These are phyloP conservation scores for Anthophora plumipes DNA, from an alignment of 2,888 invertebrate species.

Conservation along the genomic window DNA sequence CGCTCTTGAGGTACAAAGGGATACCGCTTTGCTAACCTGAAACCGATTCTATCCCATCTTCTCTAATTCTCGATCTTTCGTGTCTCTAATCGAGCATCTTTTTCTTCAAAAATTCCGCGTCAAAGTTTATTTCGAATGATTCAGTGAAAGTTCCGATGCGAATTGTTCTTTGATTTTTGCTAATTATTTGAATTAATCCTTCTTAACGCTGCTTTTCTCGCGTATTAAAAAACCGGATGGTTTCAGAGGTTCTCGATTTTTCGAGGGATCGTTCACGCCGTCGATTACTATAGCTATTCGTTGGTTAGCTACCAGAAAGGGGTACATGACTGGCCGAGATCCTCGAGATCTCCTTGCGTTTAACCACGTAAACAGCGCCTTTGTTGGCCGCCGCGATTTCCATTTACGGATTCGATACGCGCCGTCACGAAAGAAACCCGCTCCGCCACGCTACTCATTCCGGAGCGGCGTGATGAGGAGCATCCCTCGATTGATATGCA, in stretches of 20 bases:
- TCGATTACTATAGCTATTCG: slow-evolving; percentile 28
- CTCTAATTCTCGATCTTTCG: not conserved
- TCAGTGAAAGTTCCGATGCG: too few species aligned
- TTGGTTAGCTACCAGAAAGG: not conserved
- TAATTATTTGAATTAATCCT: too few species aligned
- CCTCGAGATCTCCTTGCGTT: slow-evolving; percentile 75
- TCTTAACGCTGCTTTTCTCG: not conserved
- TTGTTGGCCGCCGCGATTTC: slow-evolving; percentile 81
- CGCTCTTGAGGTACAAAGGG: slow-evolving; percentile 56
- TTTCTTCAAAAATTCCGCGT: too few species aligned
- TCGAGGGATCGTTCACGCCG: slow-evolving; percentile 37
- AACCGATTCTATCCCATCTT: slow-evolving; percentile 40
- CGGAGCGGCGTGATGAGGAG: slow-evolving; percentile 48
- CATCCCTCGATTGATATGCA: slow-evolving; percentile 57
- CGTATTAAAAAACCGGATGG: slow-evolving; percentile 11
- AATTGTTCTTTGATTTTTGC: too few species aligned
- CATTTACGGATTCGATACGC: slow-evolving; percentile 82
- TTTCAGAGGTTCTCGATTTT: slow-evolving; percentile 1
- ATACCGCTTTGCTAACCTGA: slow-evolving; percentile 57
- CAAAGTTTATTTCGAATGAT: too few species aligned
- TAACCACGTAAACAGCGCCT: slow-evolving; percentile 82
- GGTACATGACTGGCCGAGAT: slow-evolving; percentile 37
- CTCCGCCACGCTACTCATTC: slow-evolving; percentile 62
- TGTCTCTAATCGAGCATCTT: too few species aligned
- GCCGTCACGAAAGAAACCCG: slow-evolving; percentile 71